Conservation (phyloP, 2,113 vertebrate species). For the Rhinogobius similis region DNA sequence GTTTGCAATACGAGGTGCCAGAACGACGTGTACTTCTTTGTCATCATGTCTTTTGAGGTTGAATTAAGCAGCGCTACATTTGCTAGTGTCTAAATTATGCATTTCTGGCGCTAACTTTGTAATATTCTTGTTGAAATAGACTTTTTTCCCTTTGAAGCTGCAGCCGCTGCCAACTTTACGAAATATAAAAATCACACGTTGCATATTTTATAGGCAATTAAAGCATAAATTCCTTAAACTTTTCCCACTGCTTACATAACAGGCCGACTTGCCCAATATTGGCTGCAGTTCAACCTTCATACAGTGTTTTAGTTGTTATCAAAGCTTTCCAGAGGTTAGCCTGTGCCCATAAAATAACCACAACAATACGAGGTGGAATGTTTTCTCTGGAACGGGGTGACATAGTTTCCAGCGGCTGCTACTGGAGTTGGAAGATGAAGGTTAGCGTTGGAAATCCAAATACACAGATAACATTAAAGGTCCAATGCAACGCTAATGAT, state of each 20-base stretch:
- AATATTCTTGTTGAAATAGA: neutral
- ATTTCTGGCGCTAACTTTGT: neutral
- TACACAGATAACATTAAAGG: conserved; percentile 2
- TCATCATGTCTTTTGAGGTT: neutral
- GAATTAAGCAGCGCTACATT: neutral
- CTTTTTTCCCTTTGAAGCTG: neutral
- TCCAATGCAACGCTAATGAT: no score
- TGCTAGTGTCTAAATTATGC: neutral
- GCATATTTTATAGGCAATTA: neutral
- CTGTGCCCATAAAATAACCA: conserved; percentile 41
- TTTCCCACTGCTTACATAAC: conserved; percentile 3
- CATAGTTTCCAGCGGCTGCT: conserved; percentile 62
- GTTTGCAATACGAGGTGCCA: neutral
- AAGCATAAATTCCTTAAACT: neutral
- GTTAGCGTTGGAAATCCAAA: conserved; percentile 23
- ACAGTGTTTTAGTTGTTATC: conserved; percentile 13
- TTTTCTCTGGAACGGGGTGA: conserved; percentile 66
- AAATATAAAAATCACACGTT: no score
- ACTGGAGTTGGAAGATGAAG: conserved; percentile 8
- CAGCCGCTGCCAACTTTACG: neutral
- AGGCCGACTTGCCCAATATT: conserved; percentile 15
- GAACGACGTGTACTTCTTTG: neutral
- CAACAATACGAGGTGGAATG: conserved; percentile 63
- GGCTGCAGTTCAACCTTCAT: conserved; percentile 11
- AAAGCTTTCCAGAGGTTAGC: conserved; percentile 12